Evolutionary conservation across 2,797 vertebrate species (phyloP).

Genomic region (Enteromius anoplus): DNA sequence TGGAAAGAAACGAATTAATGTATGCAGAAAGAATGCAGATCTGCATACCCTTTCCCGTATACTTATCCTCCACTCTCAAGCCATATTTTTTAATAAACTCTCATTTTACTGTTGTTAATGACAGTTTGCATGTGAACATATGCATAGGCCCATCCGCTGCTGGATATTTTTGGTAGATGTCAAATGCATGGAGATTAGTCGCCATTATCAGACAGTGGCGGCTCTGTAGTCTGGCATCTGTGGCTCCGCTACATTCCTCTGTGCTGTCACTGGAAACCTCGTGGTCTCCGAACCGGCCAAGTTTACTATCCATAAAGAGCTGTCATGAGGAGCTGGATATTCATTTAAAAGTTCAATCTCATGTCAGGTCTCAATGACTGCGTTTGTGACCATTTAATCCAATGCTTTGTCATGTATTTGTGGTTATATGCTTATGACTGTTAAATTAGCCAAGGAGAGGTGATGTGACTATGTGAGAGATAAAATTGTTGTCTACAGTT

Average conservation of each 20-base stretch:
- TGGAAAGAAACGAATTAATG: constrained; percentile 20
- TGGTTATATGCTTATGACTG: constrained; percentile 44
- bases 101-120: background rate
- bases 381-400: background rate
- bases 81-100: background rate
- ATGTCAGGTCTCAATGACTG: background rate
- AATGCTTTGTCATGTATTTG: constrained; percentile 23
- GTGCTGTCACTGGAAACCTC: constrained; percentile 46
- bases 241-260: constrained; percentile 63
- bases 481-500: too few species aligned
- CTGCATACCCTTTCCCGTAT: background rate
- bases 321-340: background rate
- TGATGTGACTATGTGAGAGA: background rate
- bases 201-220: constrained; percentile 37
- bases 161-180: constrained; percentile 44
- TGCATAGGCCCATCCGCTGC: constrained; percentile 22
- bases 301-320: constrained; percentile 61
- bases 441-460: constrained; percentile 18
- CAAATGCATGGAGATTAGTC: constrained; percentile 29
- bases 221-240: constrained; percentile 40
- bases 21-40: background rate
- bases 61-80: background rate
- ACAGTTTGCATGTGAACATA: constrained; percentile 15
- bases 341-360: background rate
- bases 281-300: constrained; percentile 25